Percentiles rank a stretch among this genome's conserved stretches.
phyloP scores from a whole-genome alignment of 2,888 invertebrate genomes.

The Sminthurides aquaticus region DNA sequence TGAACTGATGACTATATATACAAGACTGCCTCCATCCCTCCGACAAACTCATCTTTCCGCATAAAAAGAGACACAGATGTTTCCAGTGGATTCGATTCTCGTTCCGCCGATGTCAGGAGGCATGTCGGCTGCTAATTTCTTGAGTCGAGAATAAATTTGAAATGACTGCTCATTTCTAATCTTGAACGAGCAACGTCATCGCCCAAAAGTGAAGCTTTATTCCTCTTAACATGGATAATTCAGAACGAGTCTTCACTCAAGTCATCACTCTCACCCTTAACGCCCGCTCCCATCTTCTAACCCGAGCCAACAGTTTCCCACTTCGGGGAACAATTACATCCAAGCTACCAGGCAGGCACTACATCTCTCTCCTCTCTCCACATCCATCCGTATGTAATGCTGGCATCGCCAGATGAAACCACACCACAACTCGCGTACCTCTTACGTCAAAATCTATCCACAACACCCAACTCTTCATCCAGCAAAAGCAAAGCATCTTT shows the following conservation, averaged over 20 bases:
- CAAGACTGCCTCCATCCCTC: not conserved
- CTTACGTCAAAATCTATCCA: no score
- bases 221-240: constrained; percentile 24
- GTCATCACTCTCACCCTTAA: constrained; percentile 10
- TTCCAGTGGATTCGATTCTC: constrained; percentile 29
- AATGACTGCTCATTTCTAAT: constrained; percentile 37
- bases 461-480: no score
- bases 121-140: constrained; percentile 30
- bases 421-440: no score
- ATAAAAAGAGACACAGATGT: constrained; percentile 28
- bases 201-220: constrained; percentile 16
- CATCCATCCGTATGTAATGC: no score
- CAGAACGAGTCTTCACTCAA: constrained; percentile 23
- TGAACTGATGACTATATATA: no score
- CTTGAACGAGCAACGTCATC: constrained; percentile 16
- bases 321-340: not conserved
- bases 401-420: no score
- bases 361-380: no score
- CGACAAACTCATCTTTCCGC: constrained; percentile 1
- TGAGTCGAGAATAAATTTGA: constrained; percentile 34
- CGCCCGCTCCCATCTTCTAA: constrained; percentile 1
- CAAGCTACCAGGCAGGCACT: no score
- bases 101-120: constrained; percentile 25
- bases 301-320: constrained; percentile 10
- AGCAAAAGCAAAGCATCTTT: no score